These are phyloP conservation scores for Cladopsammia gracilis DNA, from an alignment of 64 coral and sea anemone species.

Conservation along the genomic window DNA sequence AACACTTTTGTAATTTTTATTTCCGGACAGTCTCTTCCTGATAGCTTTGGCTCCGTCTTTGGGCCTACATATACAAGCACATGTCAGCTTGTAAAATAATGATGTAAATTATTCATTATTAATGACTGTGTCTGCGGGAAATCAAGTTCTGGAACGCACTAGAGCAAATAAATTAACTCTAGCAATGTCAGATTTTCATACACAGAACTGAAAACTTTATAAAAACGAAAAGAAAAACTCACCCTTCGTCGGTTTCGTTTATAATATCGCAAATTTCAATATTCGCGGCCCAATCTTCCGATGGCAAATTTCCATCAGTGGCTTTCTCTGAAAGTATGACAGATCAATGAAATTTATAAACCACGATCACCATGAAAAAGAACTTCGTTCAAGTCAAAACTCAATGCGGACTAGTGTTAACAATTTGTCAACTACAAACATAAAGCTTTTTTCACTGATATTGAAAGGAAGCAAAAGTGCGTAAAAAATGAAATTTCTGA, in stretches of 20 bases:
- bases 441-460: neutral
- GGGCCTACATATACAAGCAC: constrained; percentile 47
- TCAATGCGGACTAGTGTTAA: neutral
- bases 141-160: neutral
- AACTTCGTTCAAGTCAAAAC: neutral
- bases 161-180: neutral
- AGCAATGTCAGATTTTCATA: neutral
- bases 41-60: constrained; percentile 98
- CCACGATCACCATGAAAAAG: neutral
- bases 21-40: constrained; percentile 78
- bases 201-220: neutral
- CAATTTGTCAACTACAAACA: neutral
- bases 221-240: constrained; percentile 13
- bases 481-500: neutral
- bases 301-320: constrained; percentile 90
- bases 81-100: neutral
- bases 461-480: neutral
- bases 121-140: neutral
- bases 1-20: constrained; percentile 97
- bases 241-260: constrained; percentile 99
- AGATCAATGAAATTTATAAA: neutral
- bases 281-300: constrained; percentile 99
- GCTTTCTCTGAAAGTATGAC: constrained; percentile 81
- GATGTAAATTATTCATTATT: neutral
- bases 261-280: constrained; percentile 99